Evolutionary conservation across 2,888 invertebrate species (phyloP).

Genomic region (Stegophylla sp.): DNA sequence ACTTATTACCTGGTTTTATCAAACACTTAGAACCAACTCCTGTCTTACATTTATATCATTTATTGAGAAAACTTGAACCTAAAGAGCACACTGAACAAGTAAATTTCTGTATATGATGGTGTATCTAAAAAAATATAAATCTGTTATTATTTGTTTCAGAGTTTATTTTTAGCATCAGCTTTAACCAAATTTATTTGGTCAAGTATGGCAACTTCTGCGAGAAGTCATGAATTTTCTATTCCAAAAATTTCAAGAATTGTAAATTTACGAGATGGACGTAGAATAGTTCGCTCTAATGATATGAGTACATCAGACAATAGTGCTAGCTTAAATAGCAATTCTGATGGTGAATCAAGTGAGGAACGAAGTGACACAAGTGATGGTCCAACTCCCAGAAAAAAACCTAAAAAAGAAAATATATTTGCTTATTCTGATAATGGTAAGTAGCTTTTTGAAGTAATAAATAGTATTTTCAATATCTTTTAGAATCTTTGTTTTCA

Average conservation of each 20-base stretch:
- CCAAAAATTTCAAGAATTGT: conserved; percentile 48
- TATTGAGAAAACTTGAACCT: conserved; percentile 86
- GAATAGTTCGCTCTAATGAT: conserved; percentile 53
- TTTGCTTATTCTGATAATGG: conserved; percentile 56
- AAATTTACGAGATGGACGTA: conserved; percentile 16
- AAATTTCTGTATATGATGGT: conserved; percentile 36
- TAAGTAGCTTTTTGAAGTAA: background rate
- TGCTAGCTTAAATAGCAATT: conserved; percentile 72
- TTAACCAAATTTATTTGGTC: conserved; percentile 92
- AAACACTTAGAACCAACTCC: conserved; percentile 88
- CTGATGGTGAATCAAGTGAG: conserved; percentile 69
- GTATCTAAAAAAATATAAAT: background rate
- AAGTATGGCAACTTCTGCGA: conserved; percentile 68
- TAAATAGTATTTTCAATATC: background rate
- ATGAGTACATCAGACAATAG: conserved; percentile 79
- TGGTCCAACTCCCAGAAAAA: conserved; percentile 71
- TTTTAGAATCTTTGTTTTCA: conserved; percentile 48
- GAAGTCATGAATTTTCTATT: conserved; percentile 51
- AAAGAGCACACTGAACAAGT: conserved; percentile 92
- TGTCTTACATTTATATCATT: conserved; percentile 84
- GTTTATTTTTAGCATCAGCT: conserved; percentile 86
- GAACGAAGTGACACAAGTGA: conserved; percentile 63
- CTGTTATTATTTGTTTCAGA: conserved; percentile 67
- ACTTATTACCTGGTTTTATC: conserved; percentile 86
- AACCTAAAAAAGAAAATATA: conserved; percentile 53